Evolutionary conservation across 2,113 vertebrate genomes (phyloP), one percentile per base, ranked within the genome.

Genomic region (Panthera leo): DNA sequence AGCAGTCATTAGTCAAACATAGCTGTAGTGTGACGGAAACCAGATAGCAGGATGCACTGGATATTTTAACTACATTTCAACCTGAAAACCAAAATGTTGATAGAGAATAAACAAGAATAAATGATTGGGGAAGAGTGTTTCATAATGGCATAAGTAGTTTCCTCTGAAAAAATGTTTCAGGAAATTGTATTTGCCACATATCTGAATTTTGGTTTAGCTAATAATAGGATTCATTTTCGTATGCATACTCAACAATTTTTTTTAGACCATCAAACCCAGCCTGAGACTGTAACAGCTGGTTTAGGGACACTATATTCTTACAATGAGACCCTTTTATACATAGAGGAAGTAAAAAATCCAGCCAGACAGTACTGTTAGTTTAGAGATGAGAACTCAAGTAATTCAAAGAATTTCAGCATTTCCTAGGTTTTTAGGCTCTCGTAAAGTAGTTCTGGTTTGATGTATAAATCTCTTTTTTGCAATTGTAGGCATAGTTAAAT

Each of bases 61-160:
- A 83, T 96, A 89, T 90, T 96, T 96, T 97, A 97, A 96, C 95
- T 97, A 97, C 92, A 95, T 73, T 95, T 97, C 92, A 96, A 96
- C 94, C 87, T 94, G 89, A 85, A 97, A 97, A 96, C 92, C 85
- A 96, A 93, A 97, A 86, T 98, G 97, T 96, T 94, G 95, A 97
- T 94, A 86, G 63, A 82, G n/a, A 91, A 94, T 82, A 96, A 92
- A 92, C 12, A 61, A 61, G 65, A 89, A 96, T 97, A 97, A 96
- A 84, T 96, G 36, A 96, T 36, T 92, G 80, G 11, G 14, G 82
- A 79, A 92, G 63, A 97, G 70, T 85, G 68, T 80, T 94, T 93
- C 68, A 78, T 97, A 89, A 93, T 95, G 36, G 63, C 45, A 7
- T 85, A 92, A 92, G 48, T 89, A 73, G 42, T 75, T 97, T 98